A percentile compares a stretch with the other conserved stretches of the same genome.
phyloP scores from a whole-genome alignment of 2,888 invertebrate species.

The Acheta domesticus region DNA sequence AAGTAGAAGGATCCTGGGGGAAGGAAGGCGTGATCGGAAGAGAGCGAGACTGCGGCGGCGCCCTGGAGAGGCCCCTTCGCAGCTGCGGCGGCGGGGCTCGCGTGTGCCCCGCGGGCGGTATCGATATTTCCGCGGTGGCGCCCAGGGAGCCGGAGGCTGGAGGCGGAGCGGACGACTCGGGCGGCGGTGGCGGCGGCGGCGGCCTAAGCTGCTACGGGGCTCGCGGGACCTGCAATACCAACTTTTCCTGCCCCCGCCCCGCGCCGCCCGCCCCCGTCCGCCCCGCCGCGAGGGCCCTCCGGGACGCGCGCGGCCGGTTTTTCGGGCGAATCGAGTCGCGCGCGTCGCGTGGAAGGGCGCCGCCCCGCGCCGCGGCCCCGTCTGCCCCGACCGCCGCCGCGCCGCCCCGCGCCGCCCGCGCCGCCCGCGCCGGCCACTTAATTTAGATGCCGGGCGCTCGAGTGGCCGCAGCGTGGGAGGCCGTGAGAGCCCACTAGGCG shows the following conservation, averaged over 20 bases:
- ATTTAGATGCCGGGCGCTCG: neutral
- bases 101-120: too few species aligned
- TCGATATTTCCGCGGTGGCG: too few species aligned
- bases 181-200: neutral
- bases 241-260: neutral
- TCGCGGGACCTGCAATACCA: constrained; percentile 8
- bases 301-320: neutral
- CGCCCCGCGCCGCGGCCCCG: neutral
- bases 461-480: neutral
- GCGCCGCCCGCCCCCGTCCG: neutral
- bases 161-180: neutral
- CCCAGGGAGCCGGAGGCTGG: neutral
- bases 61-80: too few species aligned
- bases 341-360: neutral
- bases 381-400: neutral
- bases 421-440: neutral
- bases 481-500: too few species aligned
- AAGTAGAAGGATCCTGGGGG: too few species aligned
- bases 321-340: neutral
- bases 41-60: too few species aligned
- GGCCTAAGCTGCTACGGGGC: constrained; percentile 9
- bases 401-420: neutral
- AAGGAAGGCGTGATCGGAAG: too few species aligned
- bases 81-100: too few species aligned
- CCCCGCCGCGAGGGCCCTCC: neutral